Evolutionary conservation across 2,797 vertebrate species (phyloP), one percentile per base, ranked within the genome.

Genomic region (Picus viridis): DNA sequence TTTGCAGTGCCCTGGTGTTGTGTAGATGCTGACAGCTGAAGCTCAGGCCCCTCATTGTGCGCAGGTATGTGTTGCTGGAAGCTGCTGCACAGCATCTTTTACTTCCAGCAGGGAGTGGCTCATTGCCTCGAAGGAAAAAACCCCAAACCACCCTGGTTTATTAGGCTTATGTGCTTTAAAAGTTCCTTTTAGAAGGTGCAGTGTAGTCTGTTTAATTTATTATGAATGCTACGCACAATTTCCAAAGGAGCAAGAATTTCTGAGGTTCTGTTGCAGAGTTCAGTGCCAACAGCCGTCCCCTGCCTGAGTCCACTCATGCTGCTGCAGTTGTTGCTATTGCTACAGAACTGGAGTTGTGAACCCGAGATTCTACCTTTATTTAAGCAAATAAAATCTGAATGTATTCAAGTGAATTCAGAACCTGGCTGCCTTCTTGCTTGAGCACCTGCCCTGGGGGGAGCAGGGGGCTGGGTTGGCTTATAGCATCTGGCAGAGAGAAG

Each of bases 381-480:
- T 87, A 90, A 93, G 43, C 83, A 86, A 96, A 96, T 97, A 96
- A 97, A 96, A 71, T 22, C 56, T 87, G 75, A 86, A 90, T 97
- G 94, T 96, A 86, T 76, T 45, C 56, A 82, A 91, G 11, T 41
- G 54, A 78, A 41, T 51, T 75, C 43, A 64, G 29, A 36, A 68
- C 57, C 32, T 30, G 29, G 19, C 41, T 93, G 56, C 18, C 10
- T 8, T 6, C 51, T 61, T 74, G 51, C 3, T 69, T 79, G 92
- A 6, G 77, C n/a, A 24, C 30, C 63, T 76, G 16, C 49, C 83
- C 51, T 78, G 61, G 64, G 12, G 30, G 10, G 30, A 18, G 23
- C 12, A 15, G 83, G 89, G n/a, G 69, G 11, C 41, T 36, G 57
- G 16, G 29, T 17, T 80, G 51, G 17, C 39, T 74, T 82, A 8